Evolutionary conservation across 2,888 invertebrate genomes (phyloP), one percentile per base, ranked within the genome.

Genomic region (Drosophila algonquin): DNA sequence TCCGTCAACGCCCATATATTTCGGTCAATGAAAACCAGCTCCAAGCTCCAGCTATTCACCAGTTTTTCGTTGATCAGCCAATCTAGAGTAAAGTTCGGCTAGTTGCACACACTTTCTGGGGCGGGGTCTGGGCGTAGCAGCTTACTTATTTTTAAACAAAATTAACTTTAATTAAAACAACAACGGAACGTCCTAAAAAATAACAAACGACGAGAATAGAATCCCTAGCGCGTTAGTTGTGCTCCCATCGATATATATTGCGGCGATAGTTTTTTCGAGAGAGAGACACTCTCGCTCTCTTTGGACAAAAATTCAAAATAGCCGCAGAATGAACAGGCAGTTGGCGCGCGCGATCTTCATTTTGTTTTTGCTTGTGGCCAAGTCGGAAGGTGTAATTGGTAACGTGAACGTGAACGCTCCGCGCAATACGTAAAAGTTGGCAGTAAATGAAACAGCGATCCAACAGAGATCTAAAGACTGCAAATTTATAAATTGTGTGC

Each of bases 1-100:
- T 12, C 12, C 55, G 65, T 65, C 65, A 45, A 65, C 65, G 65
- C 65, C 65, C 65, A 67, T 65, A 65, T 51, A 56, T 67, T 64
- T 55, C 40, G 45, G 24, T 65, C 50, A 56, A 45, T 57, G 32
- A 46, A 65, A 67, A 21, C 21, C 30, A n/a, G 2, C 18, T 2
- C n/a, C 3, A 57, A 35, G 7, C 3, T 3, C 0, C 2, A 0
- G 2, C 6, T 16, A 45, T 16, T 51, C 5, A 10, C 9, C 12
- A 14, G 10, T 14, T 35, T 16, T 8, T 5, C 4, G 9, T 12
- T 35, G 14, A n/a, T 24, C 1, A 18, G 40, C 1, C 40, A 40
- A 40, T n/a, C 14, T 40, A n/a, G 40, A 7, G 40, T n/a, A 40
- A n/a, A 2, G 14, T n/a, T 7, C 40, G n/a, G 7, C 14, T 7